These are phyloP conservation scores for Pseudopipra pipra DNA, from an alignment of 2,113 vertebrate species.

Conservation along the genomic window DNA sequence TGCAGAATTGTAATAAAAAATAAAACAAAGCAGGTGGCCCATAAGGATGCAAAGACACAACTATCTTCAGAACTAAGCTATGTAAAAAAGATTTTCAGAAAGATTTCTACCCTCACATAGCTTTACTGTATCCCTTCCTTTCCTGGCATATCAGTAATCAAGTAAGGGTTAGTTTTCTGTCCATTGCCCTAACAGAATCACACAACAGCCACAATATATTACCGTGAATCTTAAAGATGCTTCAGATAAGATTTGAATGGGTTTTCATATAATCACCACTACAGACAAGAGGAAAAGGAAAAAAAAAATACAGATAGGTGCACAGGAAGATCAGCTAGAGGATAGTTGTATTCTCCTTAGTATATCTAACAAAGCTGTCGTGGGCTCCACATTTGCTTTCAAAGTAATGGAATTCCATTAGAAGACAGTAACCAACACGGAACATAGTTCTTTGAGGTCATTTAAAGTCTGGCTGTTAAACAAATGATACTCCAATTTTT, in stretches of 20 bases:
- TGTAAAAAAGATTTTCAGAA: background rate
- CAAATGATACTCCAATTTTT: background rate
- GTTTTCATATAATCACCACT: background rate
- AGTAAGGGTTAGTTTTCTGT: background rate
- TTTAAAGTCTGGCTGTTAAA: constrained; percentile 8
- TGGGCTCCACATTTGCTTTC: background rate
- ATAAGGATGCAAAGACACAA: background rate
- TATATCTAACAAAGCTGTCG: background rate
- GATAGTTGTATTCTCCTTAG: background rate
- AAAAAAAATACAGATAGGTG: background rate
- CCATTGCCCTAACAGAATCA: background rate
- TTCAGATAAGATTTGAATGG: background rate
- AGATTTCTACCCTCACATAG: background rate
- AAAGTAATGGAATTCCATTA: background rate
- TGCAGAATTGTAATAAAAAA: background rate
- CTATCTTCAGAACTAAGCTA: background rate
- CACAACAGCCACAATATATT: background rate
- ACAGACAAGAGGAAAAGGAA: background rate
- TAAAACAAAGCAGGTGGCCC: background rate
- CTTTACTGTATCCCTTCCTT: background rate
- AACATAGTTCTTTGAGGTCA: constrained; percentile 12
- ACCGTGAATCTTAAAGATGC: background rate
- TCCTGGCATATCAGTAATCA: background rate
- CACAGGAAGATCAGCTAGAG: background rate
- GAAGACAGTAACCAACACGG: background rate